phyloP scores from a whole-genome alignment of 2,113 vertebrate genomes.

The Petrocephalus zakoni region DNA sequence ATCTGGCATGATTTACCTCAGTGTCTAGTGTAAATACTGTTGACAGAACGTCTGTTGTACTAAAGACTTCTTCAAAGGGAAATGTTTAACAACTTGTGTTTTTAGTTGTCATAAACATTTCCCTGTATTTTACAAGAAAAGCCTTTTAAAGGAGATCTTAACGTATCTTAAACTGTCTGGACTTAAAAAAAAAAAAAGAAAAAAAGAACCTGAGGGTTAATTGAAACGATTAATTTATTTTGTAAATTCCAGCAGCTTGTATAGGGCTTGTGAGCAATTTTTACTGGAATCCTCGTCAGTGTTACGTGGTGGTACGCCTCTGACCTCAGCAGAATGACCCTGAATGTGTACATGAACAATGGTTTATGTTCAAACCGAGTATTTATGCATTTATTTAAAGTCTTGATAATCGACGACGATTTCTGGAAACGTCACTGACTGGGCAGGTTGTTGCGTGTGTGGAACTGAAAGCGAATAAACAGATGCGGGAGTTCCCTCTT shows the following conservation, averaged over 20 bases:
- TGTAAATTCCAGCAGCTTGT: conserved; percentile 32
- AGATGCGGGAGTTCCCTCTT: background rate
- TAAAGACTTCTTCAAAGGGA: conserved; percentile 18
- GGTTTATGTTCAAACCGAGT: conserved; percentile 56
- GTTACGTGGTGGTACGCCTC: conserved; percentile 38
- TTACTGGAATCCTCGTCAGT: conserved; percentile 21
- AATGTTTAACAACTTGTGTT: background rate
- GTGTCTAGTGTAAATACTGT: conserved; percentile 24
- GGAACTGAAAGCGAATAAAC: conserved; percentile 17
- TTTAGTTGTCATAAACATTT: conserved; percentile 7
- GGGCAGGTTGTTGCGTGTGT: conserved; percentile 18
- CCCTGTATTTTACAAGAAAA: conserved; percentile 15
- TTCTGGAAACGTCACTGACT: conserved; percentile 15
- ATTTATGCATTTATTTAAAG: conserved; percentile 64
- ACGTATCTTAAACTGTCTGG: conserved; percentile 8
- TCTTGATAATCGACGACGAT: conserved; percentile 40
- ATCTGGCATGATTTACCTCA: conserved; percentile 23
- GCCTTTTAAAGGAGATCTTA: conserved; percentile 16
- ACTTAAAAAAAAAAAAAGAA: background rate
- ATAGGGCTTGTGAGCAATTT: conserved; percentile 34
- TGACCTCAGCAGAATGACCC: conserved; percentile 37
- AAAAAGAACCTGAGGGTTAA: background rate
- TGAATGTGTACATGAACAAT: conserved; percentile 52
- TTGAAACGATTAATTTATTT: conserved; percentile 21
- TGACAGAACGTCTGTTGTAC: conserved; percentile 9